Base-by-base conservation (phyloP, 2,113 vertebrate genomes). In the Sterna hirundo region DNA sequence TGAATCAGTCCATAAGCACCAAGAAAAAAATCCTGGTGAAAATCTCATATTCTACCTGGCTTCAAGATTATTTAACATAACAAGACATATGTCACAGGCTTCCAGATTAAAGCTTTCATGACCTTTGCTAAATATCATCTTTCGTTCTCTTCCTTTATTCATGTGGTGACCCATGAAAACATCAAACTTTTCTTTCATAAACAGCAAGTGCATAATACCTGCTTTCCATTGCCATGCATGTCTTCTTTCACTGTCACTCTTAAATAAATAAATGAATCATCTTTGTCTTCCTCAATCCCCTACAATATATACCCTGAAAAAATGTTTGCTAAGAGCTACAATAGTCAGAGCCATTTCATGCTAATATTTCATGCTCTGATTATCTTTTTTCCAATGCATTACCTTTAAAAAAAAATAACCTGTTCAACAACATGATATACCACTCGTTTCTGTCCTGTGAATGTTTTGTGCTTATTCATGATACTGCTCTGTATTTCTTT, bases 321-420 rank as follows among this genome's bases (percentile, higher is more conserved):
- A 96, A 40, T 27, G 40, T 93, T 92, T 88, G 87, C 93, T 88
- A 80, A 86, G 75, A 94, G 81, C 83, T 91, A 78, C 52, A 74
- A 55, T 6, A 93, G 44, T 71, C 90, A 88, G 60, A 92, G 58
- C 54, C 54, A 66, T 94, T 92, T 92, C 79, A 96, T 93, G 96
- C 88, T 94, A 93, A 95, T 93, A 93, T 95, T 95, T 97, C 85
- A 95, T 91, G 93, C 93, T 95, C 92, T 80, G 72, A 94, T 94
- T 97, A 94, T 82, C 91, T 86, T 76, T 92, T 91, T 96, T 87
- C 88, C 93, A 91, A 83, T 55, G 88, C 74, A 85, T 91, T 95
- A 85, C 84, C 88, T 94, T 92, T 75, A 1, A 34, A 88, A 96
- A 93, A 72, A 90, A 79, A 57, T 10, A 79, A 40, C 8, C 77